A percentile compares a stretch with the other conserved stretches of the same genome.
Conservation (phyloP, 2,113 vertebrate species). For the Apistogramma diplotaenia region DNA sequence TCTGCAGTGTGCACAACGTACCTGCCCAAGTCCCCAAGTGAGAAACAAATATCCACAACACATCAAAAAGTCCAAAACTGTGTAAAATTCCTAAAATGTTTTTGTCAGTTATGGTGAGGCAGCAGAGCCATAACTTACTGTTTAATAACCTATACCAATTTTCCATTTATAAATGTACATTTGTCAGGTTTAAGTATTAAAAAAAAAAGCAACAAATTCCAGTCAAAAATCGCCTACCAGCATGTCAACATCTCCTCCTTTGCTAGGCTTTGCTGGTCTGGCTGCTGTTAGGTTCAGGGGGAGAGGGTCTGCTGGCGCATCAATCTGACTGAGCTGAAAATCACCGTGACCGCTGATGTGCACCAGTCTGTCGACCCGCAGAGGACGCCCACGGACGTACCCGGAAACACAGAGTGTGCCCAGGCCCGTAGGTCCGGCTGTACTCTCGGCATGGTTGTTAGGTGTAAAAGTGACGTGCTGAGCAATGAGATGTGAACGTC, state of each 20-base stretch:
- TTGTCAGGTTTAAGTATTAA: neutral
- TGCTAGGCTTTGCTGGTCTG: conserved; percentile 71
- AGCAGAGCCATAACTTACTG: neutral
- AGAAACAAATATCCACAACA: neutral
- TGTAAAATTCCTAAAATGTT: fast-evolving
- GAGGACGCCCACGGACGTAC: conserved; percentile 85
- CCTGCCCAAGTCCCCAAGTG: neutral
- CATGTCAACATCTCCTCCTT: conserved; percentile 76
- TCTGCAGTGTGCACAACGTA: neutral
- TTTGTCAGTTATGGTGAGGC: neutral
- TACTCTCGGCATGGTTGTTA: conserved; percentile 35
- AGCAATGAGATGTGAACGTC: conserved; percentile 85
- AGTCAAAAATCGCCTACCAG: conserved; percentile 64
- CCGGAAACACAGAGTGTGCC: conserved; percentile 91
- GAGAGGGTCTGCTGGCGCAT: conserved; percentile 86
- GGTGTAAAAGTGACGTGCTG: conserved; percentile 80
- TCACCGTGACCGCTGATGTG: conserved; percentile 92
- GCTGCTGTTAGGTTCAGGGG: conserved; percentile 73
- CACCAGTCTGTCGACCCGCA: conserved; percentile 86
- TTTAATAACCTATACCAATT: neutral
- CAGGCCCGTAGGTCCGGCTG: conserved; percentile 61
- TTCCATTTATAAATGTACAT: neutral
- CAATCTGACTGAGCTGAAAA: conserved; percentile 92
- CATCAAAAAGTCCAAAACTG: neutral
- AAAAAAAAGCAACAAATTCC: neutral